phyloP scores from a whole-genome alignment of 2,888 invertebrate genomes.

The Dynastes maya region DNA sequence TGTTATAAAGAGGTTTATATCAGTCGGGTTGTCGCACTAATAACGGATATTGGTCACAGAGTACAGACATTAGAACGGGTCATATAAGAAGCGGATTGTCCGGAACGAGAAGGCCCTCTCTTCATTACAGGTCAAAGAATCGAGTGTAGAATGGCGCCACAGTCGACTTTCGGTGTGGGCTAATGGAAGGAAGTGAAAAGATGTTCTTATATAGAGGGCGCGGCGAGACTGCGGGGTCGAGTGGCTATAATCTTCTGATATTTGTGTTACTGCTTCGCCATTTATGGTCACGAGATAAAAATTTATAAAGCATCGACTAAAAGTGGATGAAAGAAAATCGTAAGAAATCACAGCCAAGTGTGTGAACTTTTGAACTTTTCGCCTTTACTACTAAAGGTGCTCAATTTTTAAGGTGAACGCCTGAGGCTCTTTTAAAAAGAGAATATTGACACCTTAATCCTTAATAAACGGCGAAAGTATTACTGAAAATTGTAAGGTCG shows the following conservation, averaged over 20 bases:
- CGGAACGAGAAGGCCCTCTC: slow-evolving; percentile 54
- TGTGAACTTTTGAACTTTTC: not conserved
- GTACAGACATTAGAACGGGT: slow-evolving; percentile 59
- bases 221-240: not conserved
- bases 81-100: slow-evolving; percentile 55
- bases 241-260: slow-evolving; percentile 28
- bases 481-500: too few relatives aligned
- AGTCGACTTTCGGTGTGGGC: slow-evolving; percentile 3
- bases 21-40: slow-evolving; percentile 57
- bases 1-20: slow-evolving; percentile 13
- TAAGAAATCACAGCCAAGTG: not conserved
- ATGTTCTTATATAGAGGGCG: not conserved
- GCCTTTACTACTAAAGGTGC: not conserved
- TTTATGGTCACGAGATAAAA: slow-evolving; percentile 36
- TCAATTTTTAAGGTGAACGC: not conserved
- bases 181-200: slow-evolving; percentile 12
- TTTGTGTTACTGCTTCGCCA: slow-evolving; percentile 20
- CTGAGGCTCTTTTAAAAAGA: not conserved
- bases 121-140: slow-evolving; percentile 58
- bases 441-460: not conserved
- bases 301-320: slow-evolving; percentile 23
- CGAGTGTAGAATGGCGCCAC: slow-evolving; percentile 46
- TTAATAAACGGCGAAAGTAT: too few relatives aligned
- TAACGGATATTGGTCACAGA: slow-evolving; percentile 61
- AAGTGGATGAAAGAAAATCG: not conserved